Conservation (phyloP, 2,888 invertebrate species). For the Hydropsyche betteni region DNA sequence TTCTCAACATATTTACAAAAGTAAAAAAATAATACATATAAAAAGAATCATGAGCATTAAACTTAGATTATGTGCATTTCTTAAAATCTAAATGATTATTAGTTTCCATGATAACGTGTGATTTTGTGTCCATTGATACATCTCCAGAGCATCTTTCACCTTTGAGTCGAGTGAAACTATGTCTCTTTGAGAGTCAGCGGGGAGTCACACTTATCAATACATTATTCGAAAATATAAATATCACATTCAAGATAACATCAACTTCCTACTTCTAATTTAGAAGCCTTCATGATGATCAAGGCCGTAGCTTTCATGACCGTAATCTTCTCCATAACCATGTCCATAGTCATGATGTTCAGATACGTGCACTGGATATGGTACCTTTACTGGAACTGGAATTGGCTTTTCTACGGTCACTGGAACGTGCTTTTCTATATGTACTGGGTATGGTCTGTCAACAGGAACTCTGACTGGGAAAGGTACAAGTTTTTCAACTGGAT, state of each 20-base stretch:
- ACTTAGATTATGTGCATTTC: conserved; percentile 46
- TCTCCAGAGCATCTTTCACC: conserved; percentile 57
- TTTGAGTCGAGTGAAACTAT: conserved; percentile 49
- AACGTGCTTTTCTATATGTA: conserved; percentile 72
- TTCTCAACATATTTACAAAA: conserved; percentile 33
- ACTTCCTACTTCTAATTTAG: conserved; percentile 60
- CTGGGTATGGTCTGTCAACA: conserved; percentile 71
- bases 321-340: conserved; percentile 51
- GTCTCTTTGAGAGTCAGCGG: conserved; percentile 45
- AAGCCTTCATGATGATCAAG: conserved; percentile 37
- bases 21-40: conserved; percentile 36
- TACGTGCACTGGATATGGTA: conserved; percentile 66
- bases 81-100: conserved; percentile 48
- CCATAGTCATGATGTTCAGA: conserved; percentile 57
- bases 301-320: conserved; percentile 33
- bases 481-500: conserved; percentile 73
- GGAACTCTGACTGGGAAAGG: conserved; percentile 74
- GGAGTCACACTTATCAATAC: conserved; percentile 39
- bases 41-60: conserved; percentile 31
- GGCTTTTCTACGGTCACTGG: conserved; percentile 71
- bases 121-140: conserved; percentile 52
- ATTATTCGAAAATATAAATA: conserved; percentile 53
- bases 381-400: conserved; percentile 73
- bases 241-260: conserved; percentile 63
- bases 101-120: conserved; percentile 23